Evolutionary conservation across 2,888 invertebrate species (phyloP), one percentile per base, ranked within the genome.

Genomic region (Parnassius smintheus): DNA sequence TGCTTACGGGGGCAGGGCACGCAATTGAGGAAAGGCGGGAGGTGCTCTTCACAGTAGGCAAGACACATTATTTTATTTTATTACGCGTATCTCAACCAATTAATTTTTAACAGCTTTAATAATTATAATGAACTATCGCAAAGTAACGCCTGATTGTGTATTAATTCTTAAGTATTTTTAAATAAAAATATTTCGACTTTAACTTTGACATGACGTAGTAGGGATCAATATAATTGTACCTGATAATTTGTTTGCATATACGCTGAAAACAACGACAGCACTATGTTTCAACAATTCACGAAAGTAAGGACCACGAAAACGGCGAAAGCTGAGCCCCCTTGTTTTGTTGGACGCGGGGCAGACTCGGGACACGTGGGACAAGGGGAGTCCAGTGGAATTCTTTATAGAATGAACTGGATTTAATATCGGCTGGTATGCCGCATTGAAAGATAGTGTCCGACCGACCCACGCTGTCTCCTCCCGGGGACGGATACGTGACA

Each of bases 361-460:
- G 58, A 52, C 58, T 41, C 55, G 66, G 65, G 56, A 63, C 59
- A 42, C 35, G 22, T 59, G 72, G 74, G 74, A 73, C 72, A 60
- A 70, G 71, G 74, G 68, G 73, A 82, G 81, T 87, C 85, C 85
- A 85, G 86, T 82, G 87, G 87, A 86, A 88, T 88, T 88, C 86
- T 84, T 85, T 84, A 82, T 82, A 82, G 81, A 68, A 69, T 70
- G 88, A 83, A 91, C 88, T 88, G 85, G 90, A 91, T 91, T 91
- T 92, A 91, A 91, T 92, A 92, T 91, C 86, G 81, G 72, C 67
- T 71, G 85, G 89, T 85, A 88, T 88, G 83, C 76, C 78, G 78
- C 76, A 75, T 77, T 75, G 82, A 78, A 74, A 81, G 83, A 83
- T 82, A 82, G 78, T 77, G 86, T 78, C 76, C 76, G 70, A 61